Conservation (phyloP, 2,113 vertebrate species). For the Origma solitaria region DNA sequence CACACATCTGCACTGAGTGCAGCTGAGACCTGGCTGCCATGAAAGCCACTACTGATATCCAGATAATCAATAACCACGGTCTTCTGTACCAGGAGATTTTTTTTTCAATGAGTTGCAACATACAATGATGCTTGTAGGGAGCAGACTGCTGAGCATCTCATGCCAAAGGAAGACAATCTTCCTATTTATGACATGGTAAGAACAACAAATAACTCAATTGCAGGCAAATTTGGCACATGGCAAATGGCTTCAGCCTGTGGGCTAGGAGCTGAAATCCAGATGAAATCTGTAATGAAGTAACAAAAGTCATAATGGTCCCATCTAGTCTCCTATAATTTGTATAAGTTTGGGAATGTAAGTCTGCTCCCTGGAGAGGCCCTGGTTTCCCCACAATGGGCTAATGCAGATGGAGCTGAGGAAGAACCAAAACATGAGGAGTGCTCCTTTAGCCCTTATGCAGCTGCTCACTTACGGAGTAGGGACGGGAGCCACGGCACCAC, state of each 20-base stretch:
- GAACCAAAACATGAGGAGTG: accelerated
- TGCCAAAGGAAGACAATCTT: background rate
- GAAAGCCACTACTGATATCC: background rate
- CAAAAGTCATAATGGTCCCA: background rate
- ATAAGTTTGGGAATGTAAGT: background rate
- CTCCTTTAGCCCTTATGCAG: background rate
- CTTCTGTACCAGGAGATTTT: background rate
- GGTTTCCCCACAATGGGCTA: background rate
- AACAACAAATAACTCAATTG: background rate
- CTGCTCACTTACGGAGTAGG: accelerated
- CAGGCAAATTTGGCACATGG: background rate
- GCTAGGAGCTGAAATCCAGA: background rate
- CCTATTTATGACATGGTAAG: background rate
- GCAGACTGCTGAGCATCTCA: background rate
- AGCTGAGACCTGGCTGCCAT: background rate
- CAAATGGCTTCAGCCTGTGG: background rate
- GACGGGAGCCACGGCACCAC: accelerated
- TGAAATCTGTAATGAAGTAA: background rate
- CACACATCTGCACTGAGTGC: accelerated
- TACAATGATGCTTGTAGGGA: background rate
- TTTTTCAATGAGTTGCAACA: background rate
- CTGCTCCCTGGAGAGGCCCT: background rate
- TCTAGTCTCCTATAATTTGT: background rate
- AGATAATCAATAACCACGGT: background rate
- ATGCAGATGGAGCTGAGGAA: background rate